These are phyloP conservation scores for Cepaea hortensis DNA, from an alignment of 2,888 invertebrate species.

Conservation along the genomic window DNA sequence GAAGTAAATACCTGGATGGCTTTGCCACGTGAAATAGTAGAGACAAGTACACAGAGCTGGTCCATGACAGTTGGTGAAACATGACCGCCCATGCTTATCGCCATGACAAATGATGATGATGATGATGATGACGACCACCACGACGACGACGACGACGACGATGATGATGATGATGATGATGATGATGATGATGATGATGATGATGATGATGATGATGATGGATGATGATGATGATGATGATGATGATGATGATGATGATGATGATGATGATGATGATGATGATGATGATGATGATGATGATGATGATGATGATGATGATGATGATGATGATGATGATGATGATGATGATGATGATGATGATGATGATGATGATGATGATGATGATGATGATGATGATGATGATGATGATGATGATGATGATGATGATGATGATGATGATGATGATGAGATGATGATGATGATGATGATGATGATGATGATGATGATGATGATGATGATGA, in stretches of 20 bases:
- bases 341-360: not conserved
- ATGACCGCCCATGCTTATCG: too few relatives aligned
- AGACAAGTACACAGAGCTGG: not conserved
- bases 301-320: not conserved
- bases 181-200: not conserved
- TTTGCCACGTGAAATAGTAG: not conserved
- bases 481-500: too few relatives aligned
- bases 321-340: not conserved
- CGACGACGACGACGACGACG: too few relatives aligned
- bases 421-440: not conserved
- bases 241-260: not conserved
- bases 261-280: not conserved
- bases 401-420: not conserved
- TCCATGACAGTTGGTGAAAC: not conserved
- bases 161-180: too few relatives aligned
- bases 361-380: not conserved
- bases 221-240: too few relatives aligned
- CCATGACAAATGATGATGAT: too few relatives aligned
- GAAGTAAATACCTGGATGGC: not conserved
- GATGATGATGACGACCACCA: too few relatives aligned
- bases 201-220: not conserved
- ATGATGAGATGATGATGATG: not conserved
- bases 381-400: not conserved
- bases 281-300: not conserved
- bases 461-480: not conserved